Conservation (phyloP, 2,888 invertebrate genomes). For the Hipparchia sbordonii region DNA sequence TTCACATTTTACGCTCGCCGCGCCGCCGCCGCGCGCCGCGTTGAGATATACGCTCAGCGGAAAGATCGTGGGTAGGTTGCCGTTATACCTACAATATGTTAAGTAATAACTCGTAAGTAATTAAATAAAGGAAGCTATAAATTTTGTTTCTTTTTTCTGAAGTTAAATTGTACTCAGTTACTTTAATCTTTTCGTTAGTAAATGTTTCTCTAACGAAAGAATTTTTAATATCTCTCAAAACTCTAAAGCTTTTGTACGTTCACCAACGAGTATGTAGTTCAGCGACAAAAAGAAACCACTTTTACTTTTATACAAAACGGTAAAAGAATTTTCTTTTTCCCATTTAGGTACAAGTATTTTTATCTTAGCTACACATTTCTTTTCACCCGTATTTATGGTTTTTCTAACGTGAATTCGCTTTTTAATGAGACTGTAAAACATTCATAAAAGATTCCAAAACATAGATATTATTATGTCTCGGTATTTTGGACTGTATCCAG, state of each 20-base stretch:
- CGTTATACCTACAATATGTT: too few relatives aligned
- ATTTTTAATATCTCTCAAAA: background rate
- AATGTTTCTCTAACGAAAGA: background rate
- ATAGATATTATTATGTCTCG: background rate
- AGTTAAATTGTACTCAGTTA: background rate
- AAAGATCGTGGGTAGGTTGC: too few relatives aligned
- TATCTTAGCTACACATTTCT: conserved; percentile 2
- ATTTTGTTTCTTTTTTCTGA: too few relatives aligned
- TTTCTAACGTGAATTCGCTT: background rate
- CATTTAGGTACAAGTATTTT: conserved; percentile 5
- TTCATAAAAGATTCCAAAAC: conserved; percentile 7
- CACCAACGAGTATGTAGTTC: background rate
- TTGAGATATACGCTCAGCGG: too few relatives aligned
- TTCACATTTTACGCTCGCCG: too few relatives aligned
- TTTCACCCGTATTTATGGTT: conserved; percentile 6
- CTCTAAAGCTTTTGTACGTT: background rate
- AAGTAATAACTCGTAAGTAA: too few relatives aligned
- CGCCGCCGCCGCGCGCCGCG: too few relatives aligned
- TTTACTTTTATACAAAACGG: conserved; percentile 2
- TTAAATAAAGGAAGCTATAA: too few relatives aligned
- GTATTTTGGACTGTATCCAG: conserved; percentile 18
- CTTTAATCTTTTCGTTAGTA: background rate
- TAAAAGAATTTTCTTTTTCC: background rate
- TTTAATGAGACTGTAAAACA: conserved; percentile 14
- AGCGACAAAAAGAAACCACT: conserved; percentile 7